Percentiles rank a stretch among this genome's conserved stretches.
These are phyloP conservation scores for Nomada flava DNA, from an alignment of 2,888 invertebrate species.

Conservation along the genomic window DNA sequence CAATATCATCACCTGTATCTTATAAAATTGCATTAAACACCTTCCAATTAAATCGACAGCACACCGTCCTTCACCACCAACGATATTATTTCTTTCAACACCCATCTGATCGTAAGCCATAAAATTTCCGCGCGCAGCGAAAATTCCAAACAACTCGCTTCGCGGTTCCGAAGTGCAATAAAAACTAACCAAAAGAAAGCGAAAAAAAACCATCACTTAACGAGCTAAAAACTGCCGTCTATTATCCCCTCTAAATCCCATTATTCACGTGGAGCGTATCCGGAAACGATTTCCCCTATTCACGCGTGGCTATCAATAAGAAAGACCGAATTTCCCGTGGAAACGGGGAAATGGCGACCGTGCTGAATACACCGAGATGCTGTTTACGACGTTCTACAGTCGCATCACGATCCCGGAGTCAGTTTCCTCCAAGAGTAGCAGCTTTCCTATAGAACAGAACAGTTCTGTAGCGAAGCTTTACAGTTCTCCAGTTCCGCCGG, in stretches of 20 bases:
- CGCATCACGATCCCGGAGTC: conserved; percentile 72
- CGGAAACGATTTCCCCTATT: conserved; percentile 58
- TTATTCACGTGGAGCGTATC: conserved; percentile 55
- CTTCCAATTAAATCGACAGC: not conserved
- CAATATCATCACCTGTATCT: too few relatives aligned
- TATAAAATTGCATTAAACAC: too few relatives aligned
- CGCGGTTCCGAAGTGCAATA: not conserved
- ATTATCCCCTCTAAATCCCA: conserved; percentile 28
- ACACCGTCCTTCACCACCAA: not conserved
- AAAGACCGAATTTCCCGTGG: conserved; percentile 59
- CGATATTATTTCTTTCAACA: not conserved
- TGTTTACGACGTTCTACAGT: conserved; percentile 71
- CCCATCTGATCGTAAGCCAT: too few relatives aligned
- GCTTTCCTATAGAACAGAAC: conserved; percentile 73
- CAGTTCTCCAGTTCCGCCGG: conserved; percentile 72
- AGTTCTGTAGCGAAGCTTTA: conserved; percentile 71
- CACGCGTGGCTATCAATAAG: conserved; percentile 49
- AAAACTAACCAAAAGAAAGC: not conserved
- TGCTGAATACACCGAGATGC: conserved; percentile 61
- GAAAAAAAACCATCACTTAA: not conserved
- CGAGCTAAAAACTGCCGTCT: conserved; percentile 32
- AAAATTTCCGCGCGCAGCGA: not conserved
- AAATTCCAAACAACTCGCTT: not conserved
- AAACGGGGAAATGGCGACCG: conserved; percentile 29
- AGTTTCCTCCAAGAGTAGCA: conserved; percentile 70